These are phyloP conservation scores for Drosophila baimaii DNA, from an alignment of 1,140 invertebrate species.

Conservation along the genomic window DNA sequence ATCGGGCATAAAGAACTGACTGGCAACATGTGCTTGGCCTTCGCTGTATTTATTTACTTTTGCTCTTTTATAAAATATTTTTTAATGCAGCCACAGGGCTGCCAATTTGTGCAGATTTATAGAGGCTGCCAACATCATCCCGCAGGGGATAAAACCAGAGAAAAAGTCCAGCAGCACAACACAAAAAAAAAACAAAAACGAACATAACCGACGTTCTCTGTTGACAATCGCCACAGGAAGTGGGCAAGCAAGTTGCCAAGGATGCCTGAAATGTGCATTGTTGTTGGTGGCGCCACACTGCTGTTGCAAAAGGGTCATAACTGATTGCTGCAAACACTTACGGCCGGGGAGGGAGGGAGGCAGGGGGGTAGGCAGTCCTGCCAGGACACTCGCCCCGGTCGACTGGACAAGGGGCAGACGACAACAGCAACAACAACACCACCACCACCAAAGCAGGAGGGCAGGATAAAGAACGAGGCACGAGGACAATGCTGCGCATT, in stretches of 20 bases:
- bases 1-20: conserved; percentile 42
- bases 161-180: conserved; percentile 12
- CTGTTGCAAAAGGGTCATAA: conserved; percentile 62
- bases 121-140: conserved; percentile 58
- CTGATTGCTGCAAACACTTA: conserved; percentile 79
- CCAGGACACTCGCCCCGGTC: conserved; percentile 1
- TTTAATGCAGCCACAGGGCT: conserved; percentile 81
- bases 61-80: conserved; percentile 80
- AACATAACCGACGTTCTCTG: conserved; percentile 55
- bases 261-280: conserved; percentile 45
- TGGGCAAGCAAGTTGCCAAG: conserved; percentile 60
- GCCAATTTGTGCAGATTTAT: conserved; percentile 83
- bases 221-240: conserved; percentile 79
- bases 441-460: not conserved
- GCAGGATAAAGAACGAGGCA: conserved; percentile 16
- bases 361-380: not conserved
- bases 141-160: conserved; percentile 26
- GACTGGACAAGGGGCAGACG: conserved; percentile 29
- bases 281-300: conserved; percentile 34
- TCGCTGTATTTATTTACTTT: conserved; percentile 81
- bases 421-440: not conserved
- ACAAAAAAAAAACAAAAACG: conserved; percentile 41
- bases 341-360: not conserved
- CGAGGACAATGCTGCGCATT: conserved; percentile 43
- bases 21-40: conserved; percentile 71